Base-by-base conservation (phyloP, 2,113 vertebrate genomes). In the Oenanthe melanoleuca region DNA sequence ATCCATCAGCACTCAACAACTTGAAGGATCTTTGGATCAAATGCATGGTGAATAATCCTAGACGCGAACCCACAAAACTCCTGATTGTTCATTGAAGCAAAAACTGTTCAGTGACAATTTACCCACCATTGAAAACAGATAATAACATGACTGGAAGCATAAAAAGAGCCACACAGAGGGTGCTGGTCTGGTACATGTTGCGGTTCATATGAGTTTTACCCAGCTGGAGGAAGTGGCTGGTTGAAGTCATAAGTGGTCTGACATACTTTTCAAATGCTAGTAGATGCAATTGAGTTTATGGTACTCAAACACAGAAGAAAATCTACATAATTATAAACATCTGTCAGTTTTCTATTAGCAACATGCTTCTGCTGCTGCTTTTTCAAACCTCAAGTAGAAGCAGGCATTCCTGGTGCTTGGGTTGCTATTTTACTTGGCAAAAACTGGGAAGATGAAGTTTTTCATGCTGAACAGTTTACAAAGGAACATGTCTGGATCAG, bases 321-420 rank as follows among this genome's bases (percentile, higher is more conserved):
- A 63, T 56, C 86, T 80, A 80, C 22, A n/a, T 52, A 86, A 86
- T 34, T 64, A 78, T 80, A 80, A 94, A 66, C 67, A 88, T 86
- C 75, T 83, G 42, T 22, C 80, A 90, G 44, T 59, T 88, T 94
- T 94, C 73, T 78, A 78, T 45, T 60, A 93, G 84, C 31, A 79
- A 75, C 31, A 65, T 9, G 47, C 20, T 81, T 64, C 70, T 87
- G 65, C 50, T 87, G 53, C 53, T 63, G 28, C 31, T 71, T 84
- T 95, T 84, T 74, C 47, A 92, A 95, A 88, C 23, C 53, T 82
- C 25, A 64, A 75, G n/a, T 37, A 79, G 89, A 81, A 81, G 37
- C n/a, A 84, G 20, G 42, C 42, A 65, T 61, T 45, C 40, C 69
- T 74, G 31, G 19, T 71, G 59, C 37, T 34, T 59, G 47, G 31